Base-by-base conservation (phyloP, 2,113 vertebrate species). In the Craseonycteris thonglongyai region DNA sequence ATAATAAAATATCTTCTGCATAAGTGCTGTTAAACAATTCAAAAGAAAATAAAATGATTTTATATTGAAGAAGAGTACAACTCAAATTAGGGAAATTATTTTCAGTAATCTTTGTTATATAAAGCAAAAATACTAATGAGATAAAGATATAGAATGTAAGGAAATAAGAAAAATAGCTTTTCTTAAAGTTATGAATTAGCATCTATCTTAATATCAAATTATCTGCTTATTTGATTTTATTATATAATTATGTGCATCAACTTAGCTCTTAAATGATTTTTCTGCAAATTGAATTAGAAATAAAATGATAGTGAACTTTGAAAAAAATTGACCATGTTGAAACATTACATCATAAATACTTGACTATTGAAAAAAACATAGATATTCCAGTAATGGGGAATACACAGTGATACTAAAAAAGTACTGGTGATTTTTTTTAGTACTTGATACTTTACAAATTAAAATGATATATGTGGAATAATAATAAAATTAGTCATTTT, bases 81-180 rank as follows among this genome's bases (percentile, higher is more conserved):
- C 6, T 96, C 51, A 94, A 91, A 88, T 35, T 81, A 72, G 35
- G 40, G 21, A 83, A 47, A 56, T 81, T 93, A 45, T 78, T 92
- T 69, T 28, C 54, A 66, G 91, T 28, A 63, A 78, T 16, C 15
- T 58, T 58, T 40, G 24, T 38, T 51, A 68, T 40, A 61, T 86
- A 54, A 51, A 88, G 19, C n/a, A 90, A 93, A 88, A 91, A 49
- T 35, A 75, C 28, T 1, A 24, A 61, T 80, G 40, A 38, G 18
- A 80, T 92, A 35, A 49, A 30, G 4, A 0, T 54, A 84, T 42
- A 69, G 3, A 5, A 16, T 26, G 2, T 3, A 79, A 86, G 13
- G 10, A 63, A 69, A 68, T 68, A 75, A 61, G 35, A 83, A 58
- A 38, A 85, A n/a, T 14, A 47, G 18, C 1, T 13, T 86, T 63